phyloP scores from a whole-genome alignment of 2,888 invertebrate species.

The Chaetogeoica ovagalla region DNA sequence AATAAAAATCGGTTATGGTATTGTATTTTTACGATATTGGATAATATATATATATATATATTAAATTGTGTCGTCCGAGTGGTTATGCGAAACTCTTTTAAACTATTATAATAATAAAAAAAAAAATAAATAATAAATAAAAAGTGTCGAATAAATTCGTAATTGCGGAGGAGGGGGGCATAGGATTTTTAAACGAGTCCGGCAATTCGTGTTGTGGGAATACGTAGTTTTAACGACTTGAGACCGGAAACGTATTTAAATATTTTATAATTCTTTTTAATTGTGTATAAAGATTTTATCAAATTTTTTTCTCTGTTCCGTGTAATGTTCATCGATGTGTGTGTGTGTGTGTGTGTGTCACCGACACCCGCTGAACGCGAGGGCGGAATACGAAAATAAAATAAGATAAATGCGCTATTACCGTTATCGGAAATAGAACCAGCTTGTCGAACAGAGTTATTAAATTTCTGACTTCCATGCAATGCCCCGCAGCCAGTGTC shows the following conservation, averaged over 20 bases:
- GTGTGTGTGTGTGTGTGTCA: background rate
- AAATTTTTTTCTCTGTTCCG: too few species aligned
- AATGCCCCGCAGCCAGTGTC: too few species aligned
- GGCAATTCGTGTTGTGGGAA: background rate
- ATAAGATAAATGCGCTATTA: too few species aligned
- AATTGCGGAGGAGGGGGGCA: background rate
- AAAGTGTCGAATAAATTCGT: background rate
- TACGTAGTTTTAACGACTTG: background rate
- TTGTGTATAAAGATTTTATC: too few species aligned
- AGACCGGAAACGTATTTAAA: background rate
- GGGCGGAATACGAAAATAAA: background rate
- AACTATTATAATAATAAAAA: background rate
- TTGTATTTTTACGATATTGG: background rate
- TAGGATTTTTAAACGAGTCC: background rate
- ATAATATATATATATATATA: too few species aligned
- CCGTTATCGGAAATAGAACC: too few species aligned
- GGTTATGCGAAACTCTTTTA: slow-evolving; percentile 3
- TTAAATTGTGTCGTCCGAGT: background rate
- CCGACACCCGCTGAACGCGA: background rate
- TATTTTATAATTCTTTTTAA: too few species aligned
- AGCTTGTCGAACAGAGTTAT: too few species aligned
- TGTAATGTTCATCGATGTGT: background rate
- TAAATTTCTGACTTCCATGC: too few species aligned
- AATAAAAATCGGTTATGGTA: background rate
- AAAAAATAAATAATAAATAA: background rate